A percentile compares a stretch with the other conserved stretches of the same genome.
phyloP scores from a whole-genome alignment of 2,797 vertebrate species.

The Poecile montanus region DNA sequence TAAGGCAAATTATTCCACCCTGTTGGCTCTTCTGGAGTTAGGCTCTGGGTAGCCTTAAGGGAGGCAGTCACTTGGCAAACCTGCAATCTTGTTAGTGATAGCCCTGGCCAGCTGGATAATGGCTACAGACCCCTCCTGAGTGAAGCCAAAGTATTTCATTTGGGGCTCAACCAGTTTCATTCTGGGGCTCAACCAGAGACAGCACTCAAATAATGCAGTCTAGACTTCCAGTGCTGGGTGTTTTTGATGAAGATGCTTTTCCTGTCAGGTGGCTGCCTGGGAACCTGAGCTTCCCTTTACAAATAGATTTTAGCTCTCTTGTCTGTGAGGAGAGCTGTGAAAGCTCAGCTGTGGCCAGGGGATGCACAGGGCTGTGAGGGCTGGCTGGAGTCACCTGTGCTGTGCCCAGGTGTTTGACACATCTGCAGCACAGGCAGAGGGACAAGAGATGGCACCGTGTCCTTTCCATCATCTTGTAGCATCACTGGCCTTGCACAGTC shows the following conservation, averaged over 20 bases:
- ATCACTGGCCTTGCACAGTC: not conserved
- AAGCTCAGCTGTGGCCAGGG: not conserved
- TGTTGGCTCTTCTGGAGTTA: not conserved
- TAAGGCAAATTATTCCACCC: not conserved
- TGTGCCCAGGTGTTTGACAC: not conserved
- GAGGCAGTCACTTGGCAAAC: not conserved
- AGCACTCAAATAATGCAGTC: not conserved
- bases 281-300: constrained; percentile 21
- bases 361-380: not conserved
- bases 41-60: not conserved
- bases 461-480: not conserved
- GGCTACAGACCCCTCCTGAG: not conserved
- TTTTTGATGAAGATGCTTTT: constrained; percentile 22
- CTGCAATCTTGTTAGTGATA: not conserved
- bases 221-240: not conserved
- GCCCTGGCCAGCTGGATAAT: not conserved
- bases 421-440: not conserved
- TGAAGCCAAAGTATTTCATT: not conserved
- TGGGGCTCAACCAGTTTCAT: not conserved
- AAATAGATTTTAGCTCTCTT: not conserved
- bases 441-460: not conserved
- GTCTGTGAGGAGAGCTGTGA: not conserved
- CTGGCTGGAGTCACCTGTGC: not conserved
- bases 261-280: constrained; percentile 5
- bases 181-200: not conserved